These are phyloP conservation scores for Leuciscus waleckii DNA, from an alignment of 2,797 vertebrate genomes.

Conservation along the genomic window DNA sequence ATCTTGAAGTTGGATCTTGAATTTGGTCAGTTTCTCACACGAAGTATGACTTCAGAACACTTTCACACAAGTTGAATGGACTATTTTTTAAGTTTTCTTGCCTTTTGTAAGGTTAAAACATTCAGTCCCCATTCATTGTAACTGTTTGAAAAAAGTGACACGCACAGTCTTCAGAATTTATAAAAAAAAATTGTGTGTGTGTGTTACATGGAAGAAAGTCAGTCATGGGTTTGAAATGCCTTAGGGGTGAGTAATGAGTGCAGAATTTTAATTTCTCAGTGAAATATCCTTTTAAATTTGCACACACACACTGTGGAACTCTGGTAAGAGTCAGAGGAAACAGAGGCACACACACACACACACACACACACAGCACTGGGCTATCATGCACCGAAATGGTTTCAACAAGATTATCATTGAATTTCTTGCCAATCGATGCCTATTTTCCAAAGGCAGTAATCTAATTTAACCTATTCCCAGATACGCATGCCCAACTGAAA, in stretches of 20 bases:
- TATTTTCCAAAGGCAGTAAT: conserved; percentile 67
- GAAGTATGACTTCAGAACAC: not conserved
- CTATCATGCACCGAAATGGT: conserved; percentile 49
- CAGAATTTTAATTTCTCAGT: not conserved
- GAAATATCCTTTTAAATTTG: not conserved
- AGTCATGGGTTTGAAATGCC: not conserved
- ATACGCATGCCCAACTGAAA: conserved; percentile 61
- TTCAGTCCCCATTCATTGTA: not conserved
- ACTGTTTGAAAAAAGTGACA: not conserved
- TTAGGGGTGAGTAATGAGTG: not conserved
- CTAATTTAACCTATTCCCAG: conserved; percentile 60
- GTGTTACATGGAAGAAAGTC: not conserved
- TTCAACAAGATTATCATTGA: conserved; percentile 74
- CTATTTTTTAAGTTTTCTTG: not conserved
- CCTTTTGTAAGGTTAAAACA: not conserved
- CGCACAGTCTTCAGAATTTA: not conserved
- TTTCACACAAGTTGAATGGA: not conserved
- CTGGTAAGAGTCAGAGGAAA: conserved; percentile 38
- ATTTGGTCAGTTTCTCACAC: not conserved
- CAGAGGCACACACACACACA: not conserved
- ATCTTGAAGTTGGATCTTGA: not conserved
- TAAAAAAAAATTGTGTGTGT: not conserved
- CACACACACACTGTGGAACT: conserved; percentile 9
- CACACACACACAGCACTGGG: conserved; percentile 9
- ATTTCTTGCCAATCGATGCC: conserved; percentile 70